Base-by-base conservation (phyloP, 2,888 invertebrate species). In the Tetramorium bicarinatum region DNA sequence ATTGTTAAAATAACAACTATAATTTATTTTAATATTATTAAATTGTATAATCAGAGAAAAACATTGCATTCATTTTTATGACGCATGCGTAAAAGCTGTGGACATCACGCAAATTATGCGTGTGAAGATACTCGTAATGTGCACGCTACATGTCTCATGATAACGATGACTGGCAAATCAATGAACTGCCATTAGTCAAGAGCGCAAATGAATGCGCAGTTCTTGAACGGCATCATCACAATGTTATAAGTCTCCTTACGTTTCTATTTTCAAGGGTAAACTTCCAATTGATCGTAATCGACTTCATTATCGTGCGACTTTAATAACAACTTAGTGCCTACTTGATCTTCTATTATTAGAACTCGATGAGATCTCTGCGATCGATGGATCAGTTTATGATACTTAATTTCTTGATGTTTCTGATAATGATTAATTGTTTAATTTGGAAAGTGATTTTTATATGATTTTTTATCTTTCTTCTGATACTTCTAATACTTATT, bases 121-220 rank as follows among this genome's bases (percentile, higher is more conserved):
- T 52, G 9, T 6, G 15, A 9, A 44, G 18, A 25, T 77, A 41
- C 2, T 47, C 13, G 6, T 76, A 47, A 21, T 41, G 29, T 25
- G 7, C 29, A n/a, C n/a, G 15, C 18, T 59, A 34, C 34, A 18
- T n/a, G 4, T 49, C 3, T 75, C 44, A 41, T 62, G 49, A 61
- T 52, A 52, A 62, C 13, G 18, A 83, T 83, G 83, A 69, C 52
- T 80, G 18, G 80, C 80, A 54, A 62, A 67, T 52, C 21, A 34
- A 56, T 66, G 9, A 61, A 82, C 29, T 54, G 13, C 21, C 9
- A 15, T 29, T n/a, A 56, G 38, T 25, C 25, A 1, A 13, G 44
- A 44, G 15, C 49, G 49, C 49, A 52, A 52, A 52, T 38, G 38
- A 76, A 13, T 75, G 9, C 15, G 13, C 34, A 18, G 11, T 15